Evolutionary conservation across 2,888 invertebrate species (phyloP), one percentile per base, ranked within the genome.

Genomic region (Strigamia maritima): DNA sequence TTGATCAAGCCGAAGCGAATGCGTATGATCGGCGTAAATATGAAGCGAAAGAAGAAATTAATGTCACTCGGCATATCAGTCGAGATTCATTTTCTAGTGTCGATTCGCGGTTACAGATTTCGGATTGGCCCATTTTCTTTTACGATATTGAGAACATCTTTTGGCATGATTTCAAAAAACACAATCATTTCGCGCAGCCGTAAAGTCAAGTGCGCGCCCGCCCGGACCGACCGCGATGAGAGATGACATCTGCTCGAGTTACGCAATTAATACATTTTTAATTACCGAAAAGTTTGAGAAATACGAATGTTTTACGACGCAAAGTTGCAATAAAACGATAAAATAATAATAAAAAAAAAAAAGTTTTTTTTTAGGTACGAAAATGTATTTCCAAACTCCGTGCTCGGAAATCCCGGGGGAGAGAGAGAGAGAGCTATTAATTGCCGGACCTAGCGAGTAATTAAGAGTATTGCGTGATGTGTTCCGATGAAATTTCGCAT

Each of bases 91-190:
- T 60, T 60, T 6, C 60, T 19, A 60, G 19, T 60, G 70, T 70
- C 70, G 28, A 70, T 70, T 54, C 26, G 70, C n/a, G 70, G 70
- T 70, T 70, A 26, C 70, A 26, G 70, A 26, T 70, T 70, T 28
- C 16, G 14, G 70, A 24, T 12, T 16, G 14, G 70, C 70, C 70
- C 70, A 70, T 70, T 70, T 70, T 70, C 54, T 54, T 70, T 70
- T 28, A 70, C 26, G 70, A 28, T 70, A 28, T 70, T 70, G 70
- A 28, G 70, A 70, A 70, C 70, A 70, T 70, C 70, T 70, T 70
- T 70, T 70, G 70, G 70, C 70, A 70, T 8, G 3, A 3, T 70
- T 70, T 70, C 70, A 70, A 70, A 70, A 28, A 70, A 70, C 70
- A 70, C 70, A 70, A 70, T 70, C 70, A 28, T 70, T 70, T 60